These are phyloP conservation scores for Rhynchotus rufescens DNA, from an alignment of 2,797 vertebrate genomes.

Conservation along the genomic window DNA sequence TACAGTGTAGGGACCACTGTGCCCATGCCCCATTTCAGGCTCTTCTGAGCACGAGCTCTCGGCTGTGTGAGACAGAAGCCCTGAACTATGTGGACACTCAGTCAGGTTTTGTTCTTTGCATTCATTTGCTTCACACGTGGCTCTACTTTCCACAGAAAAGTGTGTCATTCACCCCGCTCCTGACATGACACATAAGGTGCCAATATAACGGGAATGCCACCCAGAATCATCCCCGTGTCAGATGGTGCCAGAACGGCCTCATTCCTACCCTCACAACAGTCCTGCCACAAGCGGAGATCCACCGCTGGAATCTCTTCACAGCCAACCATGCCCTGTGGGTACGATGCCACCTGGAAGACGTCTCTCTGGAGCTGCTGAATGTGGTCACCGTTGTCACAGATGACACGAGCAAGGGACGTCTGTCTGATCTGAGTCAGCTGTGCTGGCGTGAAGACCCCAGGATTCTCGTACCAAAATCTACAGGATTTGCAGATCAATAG, in stretches of 20 bases:
- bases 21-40: neutral
- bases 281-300: conserved; percentile 77
- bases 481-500: neutral
- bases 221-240: neutral
- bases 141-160: neutral
- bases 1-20: rapidly evolving
- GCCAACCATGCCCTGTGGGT: conserved; percentile 71
- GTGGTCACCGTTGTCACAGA: conserved; percentile 80
- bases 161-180: neutral
- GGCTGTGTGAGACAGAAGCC: neutral
- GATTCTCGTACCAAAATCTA: conserved; percentile 80
- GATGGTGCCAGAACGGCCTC: neutral
- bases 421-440: conserved; percentile 78
- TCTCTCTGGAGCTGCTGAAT: conserved; percentile 77
- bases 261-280: conserved; percentile 77
- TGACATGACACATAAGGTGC: neutral
- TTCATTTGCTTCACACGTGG: neutral
- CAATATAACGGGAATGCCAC: rapidly evolving
- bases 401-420: conserved; percentile 72
- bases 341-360: conserved; percentile 68
- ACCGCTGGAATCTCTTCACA: conserved; percentile 65
- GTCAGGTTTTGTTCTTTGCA: neutral
- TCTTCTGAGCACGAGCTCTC: neutral
- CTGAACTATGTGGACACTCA: neutral
- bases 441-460: conserved; percentile 63